These are phyloP conservation scores for Lutjanus argentimaculatus DNA, from an alignment of 2,797 vertebrate species.

Conservation along the genomic window DNA sequence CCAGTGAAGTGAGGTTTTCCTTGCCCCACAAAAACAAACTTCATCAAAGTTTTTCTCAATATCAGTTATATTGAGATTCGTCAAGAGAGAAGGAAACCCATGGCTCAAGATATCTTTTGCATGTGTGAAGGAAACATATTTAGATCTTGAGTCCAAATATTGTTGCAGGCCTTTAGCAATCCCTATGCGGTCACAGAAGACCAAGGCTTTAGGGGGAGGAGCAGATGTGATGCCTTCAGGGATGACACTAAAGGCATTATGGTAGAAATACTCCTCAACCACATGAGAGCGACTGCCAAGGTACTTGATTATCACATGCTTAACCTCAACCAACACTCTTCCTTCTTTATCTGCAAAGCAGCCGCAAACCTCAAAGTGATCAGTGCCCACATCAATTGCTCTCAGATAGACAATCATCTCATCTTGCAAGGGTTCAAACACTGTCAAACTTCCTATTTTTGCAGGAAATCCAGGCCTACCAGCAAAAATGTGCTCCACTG, in stretches of 20 bases:
- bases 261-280: constrained; percentile 87
- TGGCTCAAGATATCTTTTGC: constrained; percentile 64
- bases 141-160: constrained; percentile 80
- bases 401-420: constrained; percentile 91
- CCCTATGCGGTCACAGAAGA: constrained; percentile 87
- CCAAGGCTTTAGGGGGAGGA: constrained; percentile 76
- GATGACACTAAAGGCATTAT: constrained; percentile 83
- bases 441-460: constrained; percentile 86
- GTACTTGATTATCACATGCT: constrained; percentile 82
- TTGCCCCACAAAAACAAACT: constrained; percentile 90
- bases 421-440: constrained; percentile 86
- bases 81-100: constrained; percentile 69
- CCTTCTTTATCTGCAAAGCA: constrained; percentile 88
- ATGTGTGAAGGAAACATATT: constrained; percentile 54
- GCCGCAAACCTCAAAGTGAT: constrained; percentile 87
- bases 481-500: constrained; percentile 67
- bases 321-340: constrained; percentile 87
- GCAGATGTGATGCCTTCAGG: constrained; percentile 31
- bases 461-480: constrained; percentile 85
- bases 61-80: constrained; percentile 73
- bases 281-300: constrained; percentile 75
- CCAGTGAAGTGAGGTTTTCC: constrained; percentile 77
- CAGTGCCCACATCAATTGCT: constrained; percentile 73
- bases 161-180: constrained; percentile 82
- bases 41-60: constrained; percentile 81